phyloP scores from a whole-genome alignment of 2,113 vertebrate genomes.

The Epinephelus cyanopodus region DNA sequence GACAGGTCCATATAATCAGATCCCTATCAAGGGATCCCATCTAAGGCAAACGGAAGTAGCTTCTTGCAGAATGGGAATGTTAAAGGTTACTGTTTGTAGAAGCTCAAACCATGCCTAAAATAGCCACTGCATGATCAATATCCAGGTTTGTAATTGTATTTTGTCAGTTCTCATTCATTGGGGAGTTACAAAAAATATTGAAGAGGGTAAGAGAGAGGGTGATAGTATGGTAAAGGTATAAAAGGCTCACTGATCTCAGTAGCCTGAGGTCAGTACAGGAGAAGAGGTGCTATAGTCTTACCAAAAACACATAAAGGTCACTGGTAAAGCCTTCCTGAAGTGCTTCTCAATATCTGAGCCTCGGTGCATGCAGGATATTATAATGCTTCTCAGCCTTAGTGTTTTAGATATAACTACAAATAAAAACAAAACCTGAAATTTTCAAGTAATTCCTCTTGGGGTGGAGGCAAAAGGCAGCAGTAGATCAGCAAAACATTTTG shows the following conservation, averaged over 20 bases:
- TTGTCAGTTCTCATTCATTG: background rate
- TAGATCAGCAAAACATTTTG: background rate
- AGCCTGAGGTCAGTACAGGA: background rate
- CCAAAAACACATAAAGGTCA: background rate
- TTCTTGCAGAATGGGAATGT: background rate
- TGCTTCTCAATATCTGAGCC: background rate
- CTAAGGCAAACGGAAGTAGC: slow-evolving; percentile 26
- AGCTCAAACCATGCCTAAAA: background rate
- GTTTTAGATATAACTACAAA: background rate
- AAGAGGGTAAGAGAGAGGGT: background rate
- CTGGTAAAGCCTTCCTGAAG: background rate
- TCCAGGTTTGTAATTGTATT: background rate
- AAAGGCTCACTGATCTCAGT: background rate
- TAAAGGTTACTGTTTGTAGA: background rate
- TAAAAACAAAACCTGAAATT: background rate
- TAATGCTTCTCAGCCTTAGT: background rate
- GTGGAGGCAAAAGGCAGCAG: background rate
- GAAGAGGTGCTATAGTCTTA: background rate
- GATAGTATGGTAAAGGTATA: background rate
- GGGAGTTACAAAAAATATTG: background rate
- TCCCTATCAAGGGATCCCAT: slow-evolving; percentile 17
- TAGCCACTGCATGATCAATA: background rate
- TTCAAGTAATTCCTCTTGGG: background rate
- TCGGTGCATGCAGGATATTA: background rate
- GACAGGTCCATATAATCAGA: slow-evolving; percentile 7